These are phyloP conservation scores for Indicator indicator DNA, from an alignment of 2,113 vertebrate species.

Conservation along the genomic window DNA sequence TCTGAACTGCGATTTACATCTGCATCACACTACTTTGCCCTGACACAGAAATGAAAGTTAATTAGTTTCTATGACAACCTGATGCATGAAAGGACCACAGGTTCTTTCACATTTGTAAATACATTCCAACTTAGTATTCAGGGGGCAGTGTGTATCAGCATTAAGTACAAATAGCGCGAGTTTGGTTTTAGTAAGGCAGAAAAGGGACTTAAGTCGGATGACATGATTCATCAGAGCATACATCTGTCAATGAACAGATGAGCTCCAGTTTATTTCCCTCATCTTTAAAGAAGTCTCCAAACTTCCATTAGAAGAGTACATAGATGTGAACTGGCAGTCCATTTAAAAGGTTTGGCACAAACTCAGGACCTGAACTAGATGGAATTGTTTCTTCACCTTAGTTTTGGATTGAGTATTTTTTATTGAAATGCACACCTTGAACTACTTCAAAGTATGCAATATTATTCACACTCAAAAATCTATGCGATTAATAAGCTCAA, in stretches of 20 bases:
- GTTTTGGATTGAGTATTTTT: not conserved
- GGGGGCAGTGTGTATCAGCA: conserved; percentile 59
- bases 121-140: conserved; percentile 76
- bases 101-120: conserved; percentile 77
- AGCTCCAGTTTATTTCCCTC: conserved; percentile 38
- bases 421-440: not conserved
- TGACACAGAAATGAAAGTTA: conserved; percentile 81
- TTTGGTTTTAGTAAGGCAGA: conserved; percentile 72
- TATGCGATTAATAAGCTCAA: not conserved
- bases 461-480: not conserved
- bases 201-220: conserved; percentile 66
- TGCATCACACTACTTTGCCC: conserved; percentile 68
- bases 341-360: not conserved
- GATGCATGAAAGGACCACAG: conserved; percentile 76
- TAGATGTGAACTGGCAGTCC: not conserved
- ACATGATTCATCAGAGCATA: conserved; percentile 53
- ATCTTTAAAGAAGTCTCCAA: conserved; percentile 26
- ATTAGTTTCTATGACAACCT: conserved; percentile 82
- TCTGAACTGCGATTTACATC: conserved; percentile 75
- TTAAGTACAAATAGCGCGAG: conserved; percentile 70
- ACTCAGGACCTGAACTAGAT: not conserved
- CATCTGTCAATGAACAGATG: conserved; percentile 56
- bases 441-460: not conserved
- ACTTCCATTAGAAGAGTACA: conserved; percentile 3
- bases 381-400: not conserved